Percentiles rank a stretch among this genome's conserved stretches.
These are phyloP conservation scores for Drosophila meridiana DNA, from an alignment of 2,888 invertebrate species.

Conservation along the genomic window DNA sequence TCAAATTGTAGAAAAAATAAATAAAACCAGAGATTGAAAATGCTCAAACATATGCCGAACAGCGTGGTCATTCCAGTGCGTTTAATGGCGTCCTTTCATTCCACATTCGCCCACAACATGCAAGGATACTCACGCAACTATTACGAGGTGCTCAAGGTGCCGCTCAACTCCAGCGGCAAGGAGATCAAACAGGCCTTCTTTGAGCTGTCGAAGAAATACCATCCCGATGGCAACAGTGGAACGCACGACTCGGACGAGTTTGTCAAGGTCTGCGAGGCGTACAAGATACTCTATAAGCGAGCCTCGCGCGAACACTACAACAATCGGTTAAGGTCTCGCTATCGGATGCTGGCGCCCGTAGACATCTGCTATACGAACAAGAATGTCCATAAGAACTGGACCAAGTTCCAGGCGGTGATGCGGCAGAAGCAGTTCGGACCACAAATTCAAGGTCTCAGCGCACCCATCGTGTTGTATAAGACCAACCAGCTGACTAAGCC, in stretches of 20 bases:
- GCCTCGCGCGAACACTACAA: constrained; percentile 27
- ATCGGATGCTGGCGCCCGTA: not conserved
- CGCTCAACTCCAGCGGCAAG: constrained; percentile 30
- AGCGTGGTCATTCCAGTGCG: constrained; percentile 19
- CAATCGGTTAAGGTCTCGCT: constrained; percentile 18
- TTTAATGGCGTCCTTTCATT: constrained; percentile 24
- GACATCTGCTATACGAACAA: constrained; percentile 15
- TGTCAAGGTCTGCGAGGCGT: constrained; percentile 57
- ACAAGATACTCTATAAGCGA: constrained; percentile 44
- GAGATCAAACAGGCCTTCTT: constrained; percentile 57
- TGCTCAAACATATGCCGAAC: constrained; percentile 18
- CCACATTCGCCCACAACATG: constrained; percentile 5
- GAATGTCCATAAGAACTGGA: constrained; percentile 41
- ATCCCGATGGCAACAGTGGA: constrained; percentile 46
- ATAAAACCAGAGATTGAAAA: not conserved
- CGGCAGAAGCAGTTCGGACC: constrained; percentile 45
- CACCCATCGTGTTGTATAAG: not conserved
- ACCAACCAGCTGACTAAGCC: constrained; percentile 1
- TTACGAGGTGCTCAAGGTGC: constrained; percentile 60
- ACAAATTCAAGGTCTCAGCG: constrained; percentile 6
- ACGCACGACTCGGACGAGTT: constrained; percentile 45
- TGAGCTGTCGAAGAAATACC: constrained; percentile 61
- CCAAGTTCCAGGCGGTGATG: constrained; percentile 36
- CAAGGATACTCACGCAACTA: constrained; percentile 30
- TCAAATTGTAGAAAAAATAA: not conserved